Conservation (phyloP, 2,113 vertebrate genomes). For the Neogale vison region DNA sequence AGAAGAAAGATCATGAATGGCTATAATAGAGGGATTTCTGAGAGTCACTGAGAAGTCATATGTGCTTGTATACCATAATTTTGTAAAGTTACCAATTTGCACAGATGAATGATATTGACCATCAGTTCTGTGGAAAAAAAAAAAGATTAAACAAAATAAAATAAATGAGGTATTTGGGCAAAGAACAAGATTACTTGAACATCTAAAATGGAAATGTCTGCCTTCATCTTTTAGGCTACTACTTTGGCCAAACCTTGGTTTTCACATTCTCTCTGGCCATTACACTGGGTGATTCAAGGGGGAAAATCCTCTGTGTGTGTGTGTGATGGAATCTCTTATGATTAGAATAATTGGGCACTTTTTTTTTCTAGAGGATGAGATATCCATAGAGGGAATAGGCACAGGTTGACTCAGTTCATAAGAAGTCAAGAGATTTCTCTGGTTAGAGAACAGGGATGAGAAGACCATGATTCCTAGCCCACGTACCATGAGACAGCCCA, state of each 20-base stretch:
- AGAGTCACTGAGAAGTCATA: not conserved
- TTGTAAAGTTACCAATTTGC: not conserved
- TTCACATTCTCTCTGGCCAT: not conserved
- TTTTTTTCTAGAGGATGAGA: not conserved
- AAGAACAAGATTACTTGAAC: not conserved
- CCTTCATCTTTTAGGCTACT: not conserved
- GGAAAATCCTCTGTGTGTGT: not conserved
- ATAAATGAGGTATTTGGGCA: not conserved
- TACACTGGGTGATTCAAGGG: not conserved
- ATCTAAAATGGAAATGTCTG: not conserved
- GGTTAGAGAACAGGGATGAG: not conserved
- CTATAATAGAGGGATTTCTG: not conserved
- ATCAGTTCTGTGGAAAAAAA: not conserved
- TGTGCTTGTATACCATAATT: not conserved
- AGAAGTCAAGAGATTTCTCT: not conserved
- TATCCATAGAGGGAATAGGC: not conserved
- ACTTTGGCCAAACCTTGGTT: not conserved
- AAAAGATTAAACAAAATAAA: too few relatives aligned
- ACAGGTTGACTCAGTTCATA: not conserved
- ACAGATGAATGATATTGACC: not conserved
- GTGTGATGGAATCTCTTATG: not conserved
- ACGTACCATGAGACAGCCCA: not conserved
- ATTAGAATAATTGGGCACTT: not conserved
- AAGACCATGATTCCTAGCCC: not conserved
- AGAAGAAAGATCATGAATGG: not conserved